Evolutionary conservation across 2,888 invertebrate genomes (phyloP), one percentile per base, ranked within the genome.

Genomic region (Drosophila austrosaltans): DNA sequence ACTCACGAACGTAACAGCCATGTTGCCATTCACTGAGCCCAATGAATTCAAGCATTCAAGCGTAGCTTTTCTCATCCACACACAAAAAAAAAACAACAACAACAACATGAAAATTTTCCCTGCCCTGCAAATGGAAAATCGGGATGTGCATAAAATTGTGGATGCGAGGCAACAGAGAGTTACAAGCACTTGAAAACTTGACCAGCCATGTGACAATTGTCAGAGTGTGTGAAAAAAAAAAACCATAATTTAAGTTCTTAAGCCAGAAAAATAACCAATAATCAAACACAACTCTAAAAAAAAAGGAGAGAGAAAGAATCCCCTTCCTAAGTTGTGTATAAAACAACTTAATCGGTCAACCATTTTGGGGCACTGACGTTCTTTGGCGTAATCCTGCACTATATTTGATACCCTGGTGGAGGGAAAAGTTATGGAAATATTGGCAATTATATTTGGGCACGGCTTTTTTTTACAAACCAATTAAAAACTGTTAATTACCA

Each of bases 231-330:
- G 5, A 32, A 48, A 48, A 71, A 80, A 36, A 48, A 48, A 70
- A 80, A 72, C 86, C 78, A 85, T 80, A 88, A 86, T 88, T 83
- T 88, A 76, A 86, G 73, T 66, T 83, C 82, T 88, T 72, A 88
- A 76, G 63, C 75, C 79, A 68, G 58, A 71, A 70, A 81, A 58
- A 66, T 76, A 81, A 72, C 78, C 78, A 69, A 70, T 57, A 57
- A 57, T 57, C 57, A 57, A 57, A 22, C 22, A 22, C 57, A 12
- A 22, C 12, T 20, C 6, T 6, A 22, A 36, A 5, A 20, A 36
- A 56, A 57, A 36, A 36, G 1, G 2, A 22, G 20, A 22, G 8
- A 7, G 1, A n/a, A 40, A 40, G 36, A 40, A 40, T n/a, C 40
- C 12, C 12, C 16, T 16, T 40, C n/a, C n/a, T 12, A 40, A 39